Percentiles rank a stretch among this genome's conserved stretches.
These are phyloP conservation scores for Neolamprologus tretocephalus DNA, from an alignment of 2,113 vertebrate species.

Conservation along the genomic window DNA sequence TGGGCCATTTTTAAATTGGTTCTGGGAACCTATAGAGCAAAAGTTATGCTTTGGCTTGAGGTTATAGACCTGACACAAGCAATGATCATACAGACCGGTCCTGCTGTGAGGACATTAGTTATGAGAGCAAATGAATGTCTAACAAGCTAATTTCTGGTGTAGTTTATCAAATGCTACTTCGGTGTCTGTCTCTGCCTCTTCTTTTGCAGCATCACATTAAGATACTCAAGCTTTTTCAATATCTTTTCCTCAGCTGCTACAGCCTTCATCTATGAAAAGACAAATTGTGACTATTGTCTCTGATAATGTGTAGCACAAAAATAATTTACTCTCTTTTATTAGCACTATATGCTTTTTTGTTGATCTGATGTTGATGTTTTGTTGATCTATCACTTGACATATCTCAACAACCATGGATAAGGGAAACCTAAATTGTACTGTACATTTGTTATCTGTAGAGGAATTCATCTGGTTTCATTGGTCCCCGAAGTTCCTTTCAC, in stretches of 20 bases:
- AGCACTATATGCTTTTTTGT: background rate
- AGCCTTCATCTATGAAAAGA: background rate
- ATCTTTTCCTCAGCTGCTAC: background rate
- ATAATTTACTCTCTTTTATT: background rate
- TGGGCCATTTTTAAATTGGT: slow-evolving; percentile 46
- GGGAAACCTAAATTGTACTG: background rate
- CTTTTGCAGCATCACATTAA: background rate
- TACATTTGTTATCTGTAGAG: background rate
- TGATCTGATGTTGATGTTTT: background rate
- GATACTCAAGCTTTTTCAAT: background rate
- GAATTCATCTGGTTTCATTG: background rate
- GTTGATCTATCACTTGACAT: background rate
- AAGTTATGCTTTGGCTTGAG: slow-evolving; percentile 15
- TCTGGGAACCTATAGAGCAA: slow-evolving; percentile 21
- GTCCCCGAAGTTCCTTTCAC: background rate
- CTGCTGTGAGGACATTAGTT: slow-evolving; percentile 3
- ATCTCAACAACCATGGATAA: background rate
- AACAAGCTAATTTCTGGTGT: slow-evolving; percentile 34
- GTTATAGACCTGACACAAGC: slow-evolving; percentile 17
- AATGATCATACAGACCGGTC: slow-evolving; percentile 9
- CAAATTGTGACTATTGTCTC: background rate
- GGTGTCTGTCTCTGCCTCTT: background rate
- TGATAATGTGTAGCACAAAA: background rate
- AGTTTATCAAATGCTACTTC: slow-evolving; percentile 39
- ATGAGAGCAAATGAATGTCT: slow-evolving; percentile 13